Evolutionary conservation across 2,888 invertebrate species (phyloP), one percentile per base, ranked within the genome.

Genomic region (Troides aeacus): DNA sequence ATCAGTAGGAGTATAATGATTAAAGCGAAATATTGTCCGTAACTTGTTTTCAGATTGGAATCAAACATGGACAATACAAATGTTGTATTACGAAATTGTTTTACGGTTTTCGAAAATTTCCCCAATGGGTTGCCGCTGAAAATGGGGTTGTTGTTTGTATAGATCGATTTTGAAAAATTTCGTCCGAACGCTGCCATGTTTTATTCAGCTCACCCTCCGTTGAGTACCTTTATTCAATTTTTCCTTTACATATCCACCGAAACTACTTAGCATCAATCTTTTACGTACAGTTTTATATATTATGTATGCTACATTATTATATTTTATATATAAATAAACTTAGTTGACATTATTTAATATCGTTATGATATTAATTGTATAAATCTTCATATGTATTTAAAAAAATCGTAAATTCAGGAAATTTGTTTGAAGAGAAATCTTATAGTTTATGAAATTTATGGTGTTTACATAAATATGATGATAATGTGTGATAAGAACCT

Each of bases 161-260:
- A 63, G 57, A 70, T 70, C 66, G 66, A 64, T 70, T 70, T 66
- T 66, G 66, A 66, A 66, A 66, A 64, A 36, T 50, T 53, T 59
- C 36, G 21, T 18, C 42, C 70, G 23, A 46, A 63, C 63, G 15
- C 39, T 59, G 56, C 23, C 0, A 56, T 64, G 30, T 60, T 60
- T 70, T 66, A 67, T 66, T 61, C 64, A 60, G 23, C 8, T 62
- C 62, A 65, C 53, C 42, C n/a, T 61, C 53, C 39, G 21, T 39
- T 39, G 39, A 39, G 39, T 8, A 39, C 8, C 50, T 65, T 65
- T 60, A 65, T 65, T 65, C 21, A 36, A 64, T 53, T 39, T 56
- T 60, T 21, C 42, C 42, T 42, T 3, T 30, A 30, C 21, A 3
- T 7, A 39, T 7, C 39, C 10, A 39, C 10, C 39, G 6, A 39